Evolutionary conservation across 2,113 vertebrate genomes (phyloP).

Genomic region (Strix aluco): DNA sequence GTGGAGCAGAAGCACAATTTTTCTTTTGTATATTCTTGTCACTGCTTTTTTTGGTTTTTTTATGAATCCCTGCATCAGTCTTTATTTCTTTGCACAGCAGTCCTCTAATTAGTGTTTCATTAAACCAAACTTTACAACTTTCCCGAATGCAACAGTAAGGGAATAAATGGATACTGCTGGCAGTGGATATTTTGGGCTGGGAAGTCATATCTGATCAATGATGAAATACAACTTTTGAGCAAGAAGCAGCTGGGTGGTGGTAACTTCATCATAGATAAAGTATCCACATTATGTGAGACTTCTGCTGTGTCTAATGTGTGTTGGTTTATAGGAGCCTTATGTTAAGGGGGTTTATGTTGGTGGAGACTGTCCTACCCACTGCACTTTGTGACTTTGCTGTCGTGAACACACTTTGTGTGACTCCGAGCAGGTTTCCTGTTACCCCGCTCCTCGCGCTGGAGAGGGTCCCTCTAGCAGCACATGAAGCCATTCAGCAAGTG

Average conservation of each 20-base stretch:
- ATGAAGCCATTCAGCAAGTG: not conserved
- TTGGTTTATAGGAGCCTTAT: not conserved
- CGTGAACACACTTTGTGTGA: fast-evolving
- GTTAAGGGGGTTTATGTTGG: not conserved
- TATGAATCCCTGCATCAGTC: no score
- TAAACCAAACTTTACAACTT: not conserved
- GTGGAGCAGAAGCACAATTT: no score
- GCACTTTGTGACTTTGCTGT: not conserved
- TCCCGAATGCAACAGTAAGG: not conserved
- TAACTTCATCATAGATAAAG: not conserved
- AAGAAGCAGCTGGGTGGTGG: not conserved
- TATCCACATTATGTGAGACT: fast-evolving
- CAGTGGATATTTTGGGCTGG: not conserved
- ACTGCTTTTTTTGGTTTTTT: no score
- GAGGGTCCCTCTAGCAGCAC: not conserved
- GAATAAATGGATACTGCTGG: not conserved
- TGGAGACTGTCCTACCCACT: not conserved
- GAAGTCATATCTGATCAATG: not conserved
- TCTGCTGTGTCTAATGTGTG: no score
- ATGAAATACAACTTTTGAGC: not conserved
- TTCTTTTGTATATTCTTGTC: not conserved
- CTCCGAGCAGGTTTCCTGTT: not conserved
- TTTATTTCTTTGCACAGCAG: no score
- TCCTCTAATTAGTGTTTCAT: not conserved
- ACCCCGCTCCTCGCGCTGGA: no score